These are phyloP conservation scores for Knipowitschia caucasica DNA, from an alignment of 2,797 vertebrate species.

Conservation along the genomic window DNA sequence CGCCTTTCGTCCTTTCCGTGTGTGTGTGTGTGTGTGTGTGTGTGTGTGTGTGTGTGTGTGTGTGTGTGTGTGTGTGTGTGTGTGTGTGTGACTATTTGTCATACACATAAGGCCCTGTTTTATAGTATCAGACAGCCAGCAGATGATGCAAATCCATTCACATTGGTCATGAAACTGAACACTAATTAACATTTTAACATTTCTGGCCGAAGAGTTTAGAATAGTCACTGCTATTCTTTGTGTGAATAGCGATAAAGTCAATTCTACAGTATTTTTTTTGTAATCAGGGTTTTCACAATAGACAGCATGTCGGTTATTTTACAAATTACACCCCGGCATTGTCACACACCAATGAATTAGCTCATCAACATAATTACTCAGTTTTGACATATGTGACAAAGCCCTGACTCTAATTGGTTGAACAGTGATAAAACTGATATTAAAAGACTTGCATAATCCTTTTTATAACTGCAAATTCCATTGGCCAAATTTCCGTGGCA, in stretches of 20 bases:
- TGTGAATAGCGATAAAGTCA: constrained; percentile 18
- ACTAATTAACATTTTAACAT: not conserved
- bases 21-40: no score
- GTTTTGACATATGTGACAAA: constrained; percentile 34
- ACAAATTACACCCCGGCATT: constrained; percentile 30
- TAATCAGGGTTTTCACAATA: constrained; percentile 35
- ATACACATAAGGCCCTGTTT: not conserved
- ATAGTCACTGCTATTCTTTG: not conserved
- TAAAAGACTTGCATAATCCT: constrained; percentile 27
- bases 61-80: no score
- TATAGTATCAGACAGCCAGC: not conserved
- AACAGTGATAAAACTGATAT: constrained; percentile 36
- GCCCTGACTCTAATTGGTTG: constrained; percentile 10
- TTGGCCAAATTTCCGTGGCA: constrained; percentile 36
- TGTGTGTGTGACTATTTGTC: not conserved
- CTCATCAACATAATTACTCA: constrained; percentile 35
- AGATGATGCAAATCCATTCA: not conserved
- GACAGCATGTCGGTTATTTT: constrained; percentile 25
- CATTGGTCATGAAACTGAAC: not conserved
- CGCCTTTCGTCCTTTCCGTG: no score
- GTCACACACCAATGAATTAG: constrained; percentile 20
- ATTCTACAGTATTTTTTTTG: constrained; percentile 19
- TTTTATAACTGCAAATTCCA: constrained; percentile 48
- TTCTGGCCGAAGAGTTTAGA: not conserved
- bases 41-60: no score